Evolutionary conservation across 2,113 vertebrate species (phyloP), one percentile per base, ranked within the genome.

Genomic region (Sminthopsis crassicaudata): DNA sequence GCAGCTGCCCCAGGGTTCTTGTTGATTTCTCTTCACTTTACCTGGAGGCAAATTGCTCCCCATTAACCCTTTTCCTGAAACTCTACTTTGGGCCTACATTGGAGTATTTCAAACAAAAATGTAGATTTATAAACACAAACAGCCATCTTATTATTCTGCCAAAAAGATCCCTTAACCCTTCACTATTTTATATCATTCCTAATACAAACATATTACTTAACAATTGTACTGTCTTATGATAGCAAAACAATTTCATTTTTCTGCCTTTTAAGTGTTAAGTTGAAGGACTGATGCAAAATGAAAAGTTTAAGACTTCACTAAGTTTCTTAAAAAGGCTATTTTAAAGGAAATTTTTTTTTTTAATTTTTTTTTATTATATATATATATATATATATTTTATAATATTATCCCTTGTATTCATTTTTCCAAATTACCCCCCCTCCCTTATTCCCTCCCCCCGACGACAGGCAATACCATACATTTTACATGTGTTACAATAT

Each of bases 291-390:
- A 76, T n/a, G 1, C 16, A n/a, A 96, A 84, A 57, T 52, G 76
- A 42, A 53, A 90, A 46, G 48, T 46, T 94, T 94, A 92, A 22
- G 53, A n/a, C 90, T 52, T 90, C 93, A 76, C 53, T 19, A 55
- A 90, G 14, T 55, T 93, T 25, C 27, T 0, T 46, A 52, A 54
- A 52, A 8, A 53, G 14, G 51, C 52, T 19, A 60, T n/a, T 93
- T n/a, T 76, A 55, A 95, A 92, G 91, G 84, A 91, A 95, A 53
- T 90, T 91, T 24, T 67, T n/a, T n/a, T n/a, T n/a, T n/a, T n/a
- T n/a, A n/a, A n/a, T n/a, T n/a, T n/a, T n/a, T n/a, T n/a, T n/a
- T n/a, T n/a, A n/a, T n/a, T n/a, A n/a, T n/a, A n/a, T n/a, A n/a
- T n/a, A n/a, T n/a, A n/a, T n/a, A n/a, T n/a, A n/a, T n/a, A n/a